Percentiles rank a stretch among this genome's conserved stretches.
These are phyloP conservation scores for Eupithecia abbreviata DNA, from an alignment of 2,888 invertebrate species.

Conservation along the genomic window DNA sequence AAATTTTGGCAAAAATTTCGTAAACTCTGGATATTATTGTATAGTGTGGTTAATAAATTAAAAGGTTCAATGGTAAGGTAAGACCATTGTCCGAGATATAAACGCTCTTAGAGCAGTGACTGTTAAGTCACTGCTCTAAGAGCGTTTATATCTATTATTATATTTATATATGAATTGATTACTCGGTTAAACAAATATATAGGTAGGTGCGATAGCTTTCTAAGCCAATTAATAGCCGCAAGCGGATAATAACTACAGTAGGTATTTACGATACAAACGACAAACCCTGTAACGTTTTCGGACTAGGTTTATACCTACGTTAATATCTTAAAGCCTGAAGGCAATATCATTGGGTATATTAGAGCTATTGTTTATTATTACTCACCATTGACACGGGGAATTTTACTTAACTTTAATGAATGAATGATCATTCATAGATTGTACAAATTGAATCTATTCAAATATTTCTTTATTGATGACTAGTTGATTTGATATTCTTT, in stretches of 20 bases:
- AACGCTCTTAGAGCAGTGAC: not conserved
- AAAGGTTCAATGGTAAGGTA: not conserved
- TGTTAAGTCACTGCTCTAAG: too few relatives aligned
- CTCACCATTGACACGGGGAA: not conserved
- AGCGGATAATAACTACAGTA: not conserved
- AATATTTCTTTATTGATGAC: not conserved
- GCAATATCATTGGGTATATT: not conserved
- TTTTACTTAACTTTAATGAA: not conserved
- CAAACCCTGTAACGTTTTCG: not conserved
- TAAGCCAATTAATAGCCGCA: not conserved
- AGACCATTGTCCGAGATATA: not conserved
- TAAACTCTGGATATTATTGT: not conserved
- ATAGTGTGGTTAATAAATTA: not conserved
- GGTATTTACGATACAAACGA: not conserved
- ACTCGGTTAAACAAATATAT: not conserved
- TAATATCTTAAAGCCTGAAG: not conserved
- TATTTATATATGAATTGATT: too few relatives aligned
- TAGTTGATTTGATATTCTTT: not conserved
- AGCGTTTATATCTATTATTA: too few relatives aligned
- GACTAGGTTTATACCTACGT: not conserved
- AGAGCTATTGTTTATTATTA: not conserved
- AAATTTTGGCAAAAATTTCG: not conserved
- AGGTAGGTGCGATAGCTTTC: not conserved
- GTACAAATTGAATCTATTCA: not conserved
- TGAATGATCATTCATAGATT: not conserved